These are phyloP conservation scores for Aricia artaxerxes DNA, from an alignment of 2,888 invertebrate genomes.

Conservation along the genomic window DNA sequence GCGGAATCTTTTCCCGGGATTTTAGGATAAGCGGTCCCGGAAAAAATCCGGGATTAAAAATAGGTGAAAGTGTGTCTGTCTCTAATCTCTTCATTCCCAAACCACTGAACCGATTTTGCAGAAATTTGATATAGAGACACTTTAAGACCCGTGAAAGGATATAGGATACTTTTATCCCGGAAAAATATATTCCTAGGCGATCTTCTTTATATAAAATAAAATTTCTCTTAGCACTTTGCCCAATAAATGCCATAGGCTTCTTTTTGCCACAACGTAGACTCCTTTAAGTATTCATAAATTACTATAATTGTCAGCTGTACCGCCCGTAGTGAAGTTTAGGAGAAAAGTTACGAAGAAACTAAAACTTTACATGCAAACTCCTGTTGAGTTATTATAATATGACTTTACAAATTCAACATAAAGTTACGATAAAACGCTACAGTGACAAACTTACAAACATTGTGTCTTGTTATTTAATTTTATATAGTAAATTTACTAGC, in stretches of 20 bases:
- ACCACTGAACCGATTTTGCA: no score
- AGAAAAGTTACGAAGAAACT: conserved; percentile 20
- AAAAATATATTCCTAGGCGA: no score
- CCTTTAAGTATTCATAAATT: conserved; percentile 8
- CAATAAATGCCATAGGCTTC: background rate
- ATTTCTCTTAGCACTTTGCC: no score
- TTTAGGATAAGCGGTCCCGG: no score
- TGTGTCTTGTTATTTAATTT: background rate
- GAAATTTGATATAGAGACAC: no score
- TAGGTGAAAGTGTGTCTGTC: no score
- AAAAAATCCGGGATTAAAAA: background rate
- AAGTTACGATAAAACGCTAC: conserved; percentile 6
- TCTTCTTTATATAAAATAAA: no score
- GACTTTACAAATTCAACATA: conserved; percentile 1
- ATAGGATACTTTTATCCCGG: no score
- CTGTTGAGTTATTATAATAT: conserved; percentile 28
- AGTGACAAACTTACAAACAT: background rate
- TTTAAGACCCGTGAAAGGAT: no score
- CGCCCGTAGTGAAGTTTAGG: background rate
- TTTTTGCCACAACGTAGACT: background rate
- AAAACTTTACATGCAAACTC: conserved; percentile 25
- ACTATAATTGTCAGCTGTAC: conserved; percentile 16
- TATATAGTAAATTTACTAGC: no score
- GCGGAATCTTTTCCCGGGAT: background rate
- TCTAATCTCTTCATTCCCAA: no score